Evolutionary conservation across 2,113 vertebrate species (phyloP), one percentile per base, ranked within the genome.

Genomic region (Larimichthys polyactis): DNA sequence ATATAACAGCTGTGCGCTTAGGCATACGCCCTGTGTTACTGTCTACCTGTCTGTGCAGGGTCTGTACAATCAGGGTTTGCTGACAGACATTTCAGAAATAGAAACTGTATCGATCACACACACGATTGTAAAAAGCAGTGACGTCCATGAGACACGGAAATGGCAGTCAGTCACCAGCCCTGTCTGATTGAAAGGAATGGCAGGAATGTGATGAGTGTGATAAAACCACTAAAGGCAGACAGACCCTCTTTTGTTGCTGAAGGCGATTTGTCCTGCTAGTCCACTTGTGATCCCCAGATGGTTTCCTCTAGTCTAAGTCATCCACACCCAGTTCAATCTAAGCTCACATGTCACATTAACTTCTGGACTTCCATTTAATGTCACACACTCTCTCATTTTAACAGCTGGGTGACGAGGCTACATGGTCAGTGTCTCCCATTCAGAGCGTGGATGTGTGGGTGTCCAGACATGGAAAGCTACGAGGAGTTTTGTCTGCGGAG

Each of bases 401-500:
- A 71, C 88, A 86, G 89, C 70, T 69, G 48, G 64, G 46, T 52
- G 62, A 68, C 19, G 3, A 71, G 79, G 72, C 85, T 91, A 76
- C 81, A 93, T 91, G 89, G 71, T 90, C 85, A 79, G 75, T 60
- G 75, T 82, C 57, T 84, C 72, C 69, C 58, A 16, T 43, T 55
- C 83, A 43, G 87, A 57, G 66, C 52, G 79, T 58, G 84, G 87
- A 86, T 86, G 89, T 83, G 83, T 64, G 69, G 93, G 77, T 46
- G 77, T 59, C 49, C 85, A 69, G 83, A 89, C 80, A 94, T 99
- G 97, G 97, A 98, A 79, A 96, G 96, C 81, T 99, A 98, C 66
- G 96, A 98, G 78, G 88, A 95, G 59, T 99, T 99, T 91, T 97
- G 93, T 83, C 92, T 94, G 83, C 95, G 91, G 66, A 96, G 94